phyloP scores from a whole-genome alignment of 2,113 vertebrate genomes.

The Spermophilus dauricus region DNA sequence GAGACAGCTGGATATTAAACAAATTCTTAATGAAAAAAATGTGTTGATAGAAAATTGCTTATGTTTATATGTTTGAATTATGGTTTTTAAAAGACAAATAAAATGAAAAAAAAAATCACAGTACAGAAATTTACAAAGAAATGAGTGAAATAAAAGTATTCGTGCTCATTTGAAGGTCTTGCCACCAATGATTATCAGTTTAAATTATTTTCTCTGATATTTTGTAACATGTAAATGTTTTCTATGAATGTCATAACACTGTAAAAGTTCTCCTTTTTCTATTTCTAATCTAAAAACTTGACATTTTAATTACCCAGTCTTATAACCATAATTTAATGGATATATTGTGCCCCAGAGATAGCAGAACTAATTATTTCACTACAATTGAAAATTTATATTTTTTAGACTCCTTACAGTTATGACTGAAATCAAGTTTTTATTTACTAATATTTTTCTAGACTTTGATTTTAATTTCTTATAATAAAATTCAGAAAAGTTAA shows the following conservation, averaged over 20 bases:
- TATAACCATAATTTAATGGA: background rate
- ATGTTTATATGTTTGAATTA: background rate
- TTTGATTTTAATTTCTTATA: background rate
- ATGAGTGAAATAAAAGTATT: background rate
- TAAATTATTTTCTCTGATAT: background rate
- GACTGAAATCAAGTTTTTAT: background rate
- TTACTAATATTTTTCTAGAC: background rate
- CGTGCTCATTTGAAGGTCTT: background rate
- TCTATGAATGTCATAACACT: background rate
- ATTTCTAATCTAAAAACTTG: background rate
- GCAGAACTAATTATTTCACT: background rate
- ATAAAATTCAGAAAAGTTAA: background rate
- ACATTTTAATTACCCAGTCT: background rate
- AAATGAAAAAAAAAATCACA: background rate
- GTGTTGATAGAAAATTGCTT: background rate
- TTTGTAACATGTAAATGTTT: background rate
- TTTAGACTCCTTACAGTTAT: background rate
- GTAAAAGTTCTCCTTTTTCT: background rate
- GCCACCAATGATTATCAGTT: background rate
- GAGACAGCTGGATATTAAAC: conserved; percentile 22
- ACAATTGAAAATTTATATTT: background rate
- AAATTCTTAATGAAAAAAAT: background rate
- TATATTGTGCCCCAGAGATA: background rate
- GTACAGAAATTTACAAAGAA: background rate
- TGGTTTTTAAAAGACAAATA: background rate